Base-by-base conservation (phyloP, 2,113 vertebrate genomes). In the Mobula hypostoma region DNA sequence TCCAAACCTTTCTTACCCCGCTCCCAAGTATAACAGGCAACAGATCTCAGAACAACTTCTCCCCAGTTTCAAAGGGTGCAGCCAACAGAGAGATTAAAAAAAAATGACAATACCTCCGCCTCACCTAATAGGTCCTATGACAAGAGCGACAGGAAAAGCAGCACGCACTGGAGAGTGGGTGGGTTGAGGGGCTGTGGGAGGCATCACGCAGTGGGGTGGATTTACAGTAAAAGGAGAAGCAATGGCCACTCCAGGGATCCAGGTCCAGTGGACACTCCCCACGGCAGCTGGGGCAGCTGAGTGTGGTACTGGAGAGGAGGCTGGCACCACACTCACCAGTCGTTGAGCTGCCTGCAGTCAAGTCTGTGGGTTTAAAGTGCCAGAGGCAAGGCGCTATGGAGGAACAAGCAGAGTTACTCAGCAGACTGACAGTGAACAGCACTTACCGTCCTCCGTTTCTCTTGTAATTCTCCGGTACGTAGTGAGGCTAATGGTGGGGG, bases 381-480 rank as follows among this genome's bases (percentile, higher is more conserved):
- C 5, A 48, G 36, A 82, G 79, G 40, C 82, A 85, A 91, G 29
- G 14, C 5, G 61, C 63, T 17, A 2, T 1, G 12, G 58, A 68
- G 32, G 85, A 15, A 66, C 5, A 24, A 29, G 5, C 7, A 40
- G 15, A 7, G 77, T 32, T 85, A 85, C 56, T 8, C 29, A 66
- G 15, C 66, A 83, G 32, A 32, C 21, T 12, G 87, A 29, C 56
- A 24, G 9, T 21, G 93, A 94, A 87, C 8, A 74, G 94, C 12
- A 97, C 97, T 97, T 95, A 98, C 97, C 97, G 97, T 29, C 99
- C 99, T 12, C 99, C 98, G 0, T 99, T 99, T 94, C 99, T 97
- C 97, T 99, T 99, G 96, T 99, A 99, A 97, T 98, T 99, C 97
- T 99, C 99, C 4, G 99, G 99, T 94, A 99, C 98, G 5, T 99